Evolutionary conservation across 1,140 invertebrate species (phyloP).

Genomic region (Pemphigus obesinymphae): DNA sequence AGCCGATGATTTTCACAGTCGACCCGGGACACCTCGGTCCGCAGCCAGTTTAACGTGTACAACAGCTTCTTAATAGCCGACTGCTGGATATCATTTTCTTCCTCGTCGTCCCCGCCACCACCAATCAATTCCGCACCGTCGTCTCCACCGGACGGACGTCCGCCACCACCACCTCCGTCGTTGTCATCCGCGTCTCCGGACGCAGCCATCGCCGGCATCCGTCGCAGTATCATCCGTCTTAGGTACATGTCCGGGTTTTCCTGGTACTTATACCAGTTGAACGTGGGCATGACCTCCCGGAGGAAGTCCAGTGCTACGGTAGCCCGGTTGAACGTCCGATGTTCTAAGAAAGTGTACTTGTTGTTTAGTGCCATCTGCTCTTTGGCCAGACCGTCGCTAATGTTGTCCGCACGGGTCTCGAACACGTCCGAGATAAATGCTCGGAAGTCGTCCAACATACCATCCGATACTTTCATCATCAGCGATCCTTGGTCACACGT

Average conservation of each 20-base stretch:
- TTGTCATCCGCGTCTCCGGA: not conserved
- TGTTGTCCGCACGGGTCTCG: constrained; percentile 5
- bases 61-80: not conserved
- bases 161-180: not conserved
- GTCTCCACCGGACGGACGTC: not conserved
- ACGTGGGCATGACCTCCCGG: not conserved
- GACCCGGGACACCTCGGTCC: not conserved
- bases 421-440: constrained; percentile 4
- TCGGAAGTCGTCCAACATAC: constrained; percentile 8
- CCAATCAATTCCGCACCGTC: not conserved
- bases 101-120: not conserved
- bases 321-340: not conserved
- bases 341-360: not conserved
- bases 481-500: not conserved
- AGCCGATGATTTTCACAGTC: not conserved
- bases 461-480: not conserved
- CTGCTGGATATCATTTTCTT: not conserved
- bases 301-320: constrained; percentile 12
- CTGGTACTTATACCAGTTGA: constrained; percentile 22
- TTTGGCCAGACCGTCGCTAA: constrained; percentile 26
- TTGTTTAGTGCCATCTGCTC: not conserved
- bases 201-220: not conserved
- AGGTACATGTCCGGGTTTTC: not conserved
- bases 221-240: not conserved
- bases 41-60: constrained; percentile 9